phyloP scores from a whole-genome alignment of 1,140 invertebrate genomes.

The Halesus radiatus region DNA sequence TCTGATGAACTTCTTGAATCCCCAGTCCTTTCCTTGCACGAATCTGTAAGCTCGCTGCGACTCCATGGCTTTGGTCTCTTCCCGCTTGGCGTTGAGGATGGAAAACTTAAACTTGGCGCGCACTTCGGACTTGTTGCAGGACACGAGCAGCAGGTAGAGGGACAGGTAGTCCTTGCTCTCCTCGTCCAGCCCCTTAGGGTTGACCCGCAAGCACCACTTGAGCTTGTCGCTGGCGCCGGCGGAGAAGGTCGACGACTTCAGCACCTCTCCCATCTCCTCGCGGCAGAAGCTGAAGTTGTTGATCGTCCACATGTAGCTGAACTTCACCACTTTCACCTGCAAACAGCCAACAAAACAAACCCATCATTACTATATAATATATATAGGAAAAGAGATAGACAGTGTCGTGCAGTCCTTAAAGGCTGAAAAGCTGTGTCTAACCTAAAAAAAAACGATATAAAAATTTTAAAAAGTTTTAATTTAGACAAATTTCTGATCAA shows the following conservation, averaged over 20 bases:
- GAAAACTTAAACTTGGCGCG: constrained; percentile 99
- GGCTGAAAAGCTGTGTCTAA: no score
- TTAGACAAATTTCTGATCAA: no score
- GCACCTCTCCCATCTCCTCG: constrained; percentile 99
- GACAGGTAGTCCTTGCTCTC: constrained; percentile 99
- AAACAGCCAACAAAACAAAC: constrained; percentile 59
- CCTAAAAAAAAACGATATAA: no score
- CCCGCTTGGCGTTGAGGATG: constrained; percentile 99
- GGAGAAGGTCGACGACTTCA: constrained; percentile 99
- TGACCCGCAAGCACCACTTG: constrained; percentile 99
- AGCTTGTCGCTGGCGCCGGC: constrained; percentile 99
- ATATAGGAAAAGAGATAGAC: no score
- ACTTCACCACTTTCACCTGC: constrained; percentile 99
- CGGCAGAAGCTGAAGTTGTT: constrained; percentile 99
- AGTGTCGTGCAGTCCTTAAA: no score
- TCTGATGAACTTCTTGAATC: constrained; percentile 99
- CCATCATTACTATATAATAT: no score
- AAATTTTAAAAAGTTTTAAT: no score
- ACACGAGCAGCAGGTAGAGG: constrained; percentile 97
- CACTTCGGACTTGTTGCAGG: constrained; percentile 99
- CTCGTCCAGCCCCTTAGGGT: constrained; percentile 99
- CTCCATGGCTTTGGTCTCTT: constrained; percentile 99
- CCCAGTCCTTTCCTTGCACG: constrained; percentile 99
- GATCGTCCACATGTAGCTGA: constrained; percentile 99
- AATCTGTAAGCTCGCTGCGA: constrained; percentile 94